Conservation (phyloP, 2,113 vertebrate genomes). For the Toxotes chatareus region DNA sequence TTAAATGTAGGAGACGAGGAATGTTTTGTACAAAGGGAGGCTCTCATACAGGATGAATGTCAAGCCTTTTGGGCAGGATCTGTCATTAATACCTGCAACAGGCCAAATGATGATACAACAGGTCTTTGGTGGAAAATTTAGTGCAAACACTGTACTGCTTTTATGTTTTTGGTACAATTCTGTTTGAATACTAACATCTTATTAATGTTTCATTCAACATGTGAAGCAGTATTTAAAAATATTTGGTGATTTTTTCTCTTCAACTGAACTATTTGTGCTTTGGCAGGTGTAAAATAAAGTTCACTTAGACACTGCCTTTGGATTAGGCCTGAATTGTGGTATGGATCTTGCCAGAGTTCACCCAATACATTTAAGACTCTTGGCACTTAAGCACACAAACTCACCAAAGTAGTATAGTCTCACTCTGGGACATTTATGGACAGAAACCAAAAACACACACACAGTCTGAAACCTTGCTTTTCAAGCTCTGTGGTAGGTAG, state of each 20-base stretch:
- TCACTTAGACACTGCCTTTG: neutral
- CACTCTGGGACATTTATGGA: conserved; percentile 74
- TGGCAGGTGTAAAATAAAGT: neutral
- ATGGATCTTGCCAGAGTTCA: conserved; percentile 43
- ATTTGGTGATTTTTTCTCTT: neutral
- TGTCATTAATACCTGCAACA: conserved; percentile 48
- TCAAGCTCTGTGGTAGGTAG: conserved; percentile 74
- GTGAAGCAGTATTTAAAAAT: neutral
- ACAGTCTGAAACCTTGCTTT: conserved; percentile 72
- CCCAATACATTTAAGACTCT: conserved; percentile 40
- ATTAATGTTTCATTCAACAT: neutral
- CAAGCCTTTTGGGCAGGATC: conserved; percentile 61
- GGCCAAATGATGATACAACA: conserved; percentile 62
- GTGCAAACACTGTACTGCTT: conserved; percentile 46
- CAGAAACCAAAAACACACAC: conserved; percentile 63
- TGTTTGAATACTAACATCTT: neutral
- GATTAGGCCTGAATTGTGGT: conserved; percentile 77
- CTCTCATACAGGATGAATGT: conserved; percentile 84
- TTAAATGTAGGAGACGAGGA: conserved; percentile 66
- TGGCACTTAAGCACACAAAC: conserved; percentile 37
- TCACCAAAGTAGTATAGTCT: conserved; percentile 53
- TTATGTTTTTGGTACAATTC: conserved; percentile 19
- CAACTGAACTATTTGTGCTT: neutral
- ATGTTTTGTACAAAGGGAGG: conserved; percentile 84
- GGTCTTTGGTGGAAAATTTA: conserved; percentile 42